These are phyloP conservation scores for Drosophila niveifrons DNA, from an alignment of 2,888 invertebrate genomes.

Conservation along the genomic window DNA sequence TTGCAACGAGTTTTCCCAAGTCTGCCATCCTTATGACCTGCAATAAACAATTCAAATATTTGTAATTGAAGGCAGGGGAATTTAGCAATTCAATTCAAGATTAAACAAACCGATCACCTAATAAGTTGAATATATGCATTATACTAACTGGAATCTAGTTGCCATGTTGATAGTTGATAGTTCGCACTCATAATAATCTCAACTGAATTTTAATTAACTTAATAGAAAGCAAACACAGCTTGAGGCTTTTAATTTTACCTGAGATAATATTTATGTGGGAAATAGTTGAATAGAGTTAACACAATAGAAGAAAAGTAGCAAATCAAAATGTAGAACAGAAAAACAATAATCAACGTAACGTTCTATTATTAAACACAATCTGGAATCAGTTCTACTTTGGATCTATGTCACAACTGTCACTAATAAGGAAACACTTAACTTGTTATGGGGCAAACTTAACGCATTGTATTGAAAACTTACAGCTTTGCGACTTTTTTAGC, in stretches of 20 bases:
- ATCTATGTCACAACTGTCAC: not conserved
- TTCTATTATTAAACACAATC: not conserved
- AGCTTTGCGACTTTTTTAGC: constrained; percentile 25
- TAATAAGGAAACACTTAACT: not conserved
- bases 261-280: not conserved
- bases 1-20: constrained; percentile 66
- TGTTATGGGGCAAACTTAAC: constrained; percentile 5
- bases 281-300: not conserved
- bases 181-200: not conserved
- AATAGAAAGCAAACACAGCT: not conserved
- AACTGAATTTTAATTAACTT: not conserved
- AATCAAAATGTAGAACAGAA: too few relatives aligned
- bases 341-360: too few relatives aligned
- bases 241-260: not conserved
- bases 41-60: constrained; percentile 31
- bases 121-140: too few relatives aligned
- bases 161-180: constrained; percentile 14
- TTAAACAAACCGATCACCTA: not conserved
- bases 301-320: not conserved
- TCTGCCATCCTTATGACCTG: constrained; percentile 57
- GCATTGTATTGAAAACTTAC: constrained; percentile 41
- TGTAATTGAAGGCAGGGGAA: not conserved
- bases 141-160: not conserved
- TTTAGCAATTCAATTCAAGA: constrained; percentile 6
- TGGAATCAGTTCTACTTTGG: not conserved